A percentile compares a stretch with the other conserved stretches of the same genome.
phyloP scores from a whole-genome alignment of 2,888 invertebrate genomes.

The Synergus itoensis region DNA sequence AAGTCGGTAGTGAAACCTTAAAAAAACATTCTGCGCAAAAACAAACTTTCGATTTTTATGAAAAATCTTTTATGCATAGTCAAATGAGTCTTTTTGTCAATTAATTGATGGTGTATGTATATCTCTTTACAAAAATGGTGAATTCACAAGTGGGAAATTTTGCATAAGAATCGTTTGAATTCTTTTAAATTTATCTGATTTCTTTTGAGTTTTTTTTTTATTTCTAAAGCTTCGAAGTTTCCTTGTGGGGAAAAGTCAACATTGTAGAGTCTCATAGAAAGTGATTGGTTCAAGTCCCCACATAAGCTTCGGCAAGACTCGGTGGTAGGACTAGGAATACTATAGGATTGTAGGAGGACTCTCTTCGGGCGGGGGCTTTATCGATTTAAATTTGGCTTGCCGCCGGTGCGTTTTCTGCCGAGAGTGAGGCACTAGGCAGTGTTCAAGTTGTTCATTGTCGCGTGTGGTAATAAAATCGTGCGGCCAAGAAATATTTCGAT shows the following conservation, averaged over 20 bases:
- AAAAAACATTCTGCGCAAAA: too few species aligned
- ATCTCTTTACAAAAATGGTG: not conserved
- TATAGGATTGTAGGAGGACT: slow-evolving; percentile 51
- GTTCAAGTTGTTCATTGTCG: slow-evolving; percentile 42
- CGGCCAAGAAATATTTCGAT: slow-evolving; percentile 38
- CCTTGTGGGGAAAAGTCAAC: not conserved
- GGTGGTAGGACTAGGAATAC: slow-evolving; percentile 35
- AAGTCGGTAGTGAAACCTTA: not conserved
- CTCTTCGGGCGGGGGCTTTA: slow-evolving; percentile 72
- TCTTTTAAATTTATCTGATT: too few species aligned
- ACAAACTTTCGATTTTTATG: too few species aligned
- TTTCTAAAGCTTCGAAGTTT: not conserved
- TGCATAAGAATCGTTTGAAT: not conserved
- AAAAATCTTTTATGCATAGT: not conserved
- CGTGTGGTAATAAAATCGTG: slow-evolving; percentile 44
- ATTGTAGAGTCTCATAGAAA: not conserved
- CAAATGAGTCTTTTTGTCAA: not conserved
- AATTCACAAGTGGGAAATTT: not conserved
- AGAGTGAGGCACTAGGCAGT: slow-evolving; percentile 57
- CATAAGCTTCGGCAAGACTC: slow-evolving; percentile 20
- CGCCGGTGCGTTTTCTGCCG: slow-evolving; percentile 69
- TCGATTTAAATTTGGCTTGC: slow-evolving; percentile 77
- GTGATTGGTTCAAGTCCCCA: slow-evolving; percentile 28
- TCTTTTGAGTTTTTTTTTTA: too few species aligned
- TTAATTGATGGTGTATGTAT: not conserved